Base-by-base conservation (phyloP, 2,888 invertebrate species). In the Agriopis aurantiaria region DNA sequence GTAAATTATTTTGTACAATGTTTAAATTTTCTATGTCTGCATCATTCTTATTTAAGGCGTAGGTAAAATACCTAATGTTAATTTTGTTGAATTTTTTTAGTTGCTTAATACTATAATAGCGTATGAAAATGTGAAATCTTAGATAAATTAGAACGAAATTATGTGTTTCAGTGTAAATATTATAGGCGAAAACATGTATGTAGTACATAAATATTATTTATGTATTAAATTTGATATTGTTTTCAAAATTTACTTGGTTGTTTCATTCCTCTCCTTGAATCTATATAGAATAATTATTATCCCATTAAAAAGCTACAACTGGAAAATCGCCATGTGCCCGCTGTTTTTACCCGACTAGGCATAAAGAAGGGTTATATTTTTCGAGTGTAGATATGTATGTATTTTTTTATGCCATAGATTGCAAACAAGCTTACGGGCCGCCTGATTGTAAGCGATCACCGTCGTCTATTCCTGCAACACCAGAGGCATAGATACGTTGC, bases 181-280 rank as follows among this genome's bases (percentile, higher is more conserved):
- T 81, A 88, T 92, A 92, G 91, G 88, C 80, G 87, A 91, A 90
- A 92, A 90, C 92, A 89, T 92, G 91, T 93, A 92, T 92, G 93
- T 93, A 93, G 85, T 93, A 93, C 93, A 93, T 94, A 93, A 93
- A 93, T 92, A 80, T 89, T 94, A 93, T 93, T 93, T 93, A 93
- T 93, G 94, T 93, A 94, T 92, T 93, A 93, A 93, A 94, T 94
- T 94, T 94, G 93, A 93, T 93, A 94, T 94, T 94, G 94, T 94
- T 94, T 94, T 93, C 92, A 92, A 93, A 93, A 93, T 93, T 91
- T 87, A 85, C 86, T 81, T 83, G 75, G 83, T 85, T 85, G 91
- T 93, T 91, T 94, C 82, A 89, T 87, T 91, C 86, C 8, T 48
- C n/a, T 14, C 49, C 10, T 43, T n/a, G 58, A 56, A 23, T 8